Percentiles rank a stretch among this genome's conserved stretches.
Conservation (phyloP, 2,888 invertebrate species). For the Cataglyphis livida region DNA sequence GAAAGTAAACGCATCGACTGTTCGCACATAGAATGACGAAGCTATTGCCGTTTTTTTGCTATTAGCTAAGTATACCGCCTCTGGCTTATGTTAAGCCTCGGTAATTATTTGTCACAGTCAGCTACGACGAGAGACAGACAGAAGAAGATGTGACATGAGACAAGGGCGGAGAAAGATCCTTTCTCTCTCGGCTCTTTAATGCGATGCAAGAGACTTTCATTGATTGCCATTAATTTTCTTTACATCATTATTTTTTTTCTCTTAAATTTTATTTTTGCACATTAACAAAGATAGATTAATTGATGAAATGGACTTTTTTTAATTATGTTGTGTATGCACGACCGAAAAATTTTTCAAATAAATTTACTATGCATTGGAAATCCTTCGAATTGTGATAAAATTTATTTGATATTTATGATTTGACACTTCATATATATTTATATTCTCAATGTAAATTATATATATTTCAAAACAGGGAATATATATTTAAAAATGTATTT, state of each 20-base stretch:
- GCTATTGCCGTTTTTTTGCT: constrained; percentile 77
- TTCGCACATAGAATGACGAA: constrained; percentile 38
- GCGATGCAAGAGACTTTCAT: constrained; percentile 32
- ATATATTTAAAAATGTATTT: not conserved
- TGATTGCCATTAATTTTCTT: constrained; percentile 46
- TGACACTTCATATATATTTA: not conserved
- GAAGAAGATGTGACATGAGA: constrained; percentile 50
- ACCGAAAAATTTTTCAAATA: not conserved
- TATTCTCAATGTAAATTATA: not conserved
- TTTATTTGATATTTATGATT: not conserved
- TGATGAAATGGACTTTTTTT: not conserved
- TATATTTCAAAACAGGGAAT: not conserved
- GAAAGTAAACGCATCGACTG: constrained; percentile 28
- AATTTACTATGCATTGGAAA: not conserved
- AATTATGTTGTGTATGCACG: not conserved
- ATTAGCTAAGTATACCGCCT: constrained; percentile 84
- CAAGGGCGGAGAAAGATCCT: constrained; percentile 29
- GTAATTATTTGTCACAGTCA: constrained; percentile 84
- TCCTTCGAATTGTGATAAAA: not conserved
- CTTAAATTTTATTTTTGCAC: not conserved
- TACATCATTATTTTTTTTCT: not conserved
- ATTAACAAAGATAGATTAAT: not conserved
- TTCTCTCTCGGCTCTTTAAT: constrained; percentile 30
- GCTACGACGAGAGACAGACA: constrained; percentile 73
- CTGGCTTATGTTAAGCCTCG: constrained; percentile 84